Conservation (phyloP, 2,113 vertebrate genomes). For the Elanus axillaris region DNA sequence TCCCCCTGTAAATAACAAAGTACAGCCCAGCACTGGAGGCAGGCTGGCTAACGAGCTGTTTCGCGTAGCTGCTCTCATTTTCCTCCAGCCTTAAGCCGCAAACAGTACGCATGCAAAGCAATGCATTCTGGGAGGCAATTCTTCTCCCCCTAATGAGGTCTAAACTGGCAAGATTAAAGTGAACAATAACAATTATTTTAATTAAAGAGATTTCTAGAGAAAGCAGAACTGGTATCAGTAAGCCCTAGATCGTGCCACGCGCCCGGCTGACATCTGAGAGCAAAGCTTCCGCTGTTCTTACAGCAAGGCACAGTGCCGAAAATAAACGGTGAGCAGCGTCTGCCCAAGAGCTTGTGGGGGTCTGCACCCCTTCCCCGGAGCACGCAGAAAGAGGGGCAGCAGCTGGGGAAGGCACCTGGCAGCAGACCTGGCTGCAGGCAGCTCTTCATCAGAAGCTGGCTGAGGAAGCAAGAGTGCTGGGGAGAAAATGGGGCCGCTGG, state of each 20-base stretch:
- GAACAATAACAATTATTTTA: neutral
- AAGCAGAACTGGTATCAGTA: neutral
- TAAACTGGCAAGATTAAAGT: neutral
- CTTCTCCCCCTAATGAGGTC: neutral
- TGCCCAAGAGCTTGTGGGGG: fast-evolving
- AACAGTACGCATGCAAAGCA: fast-evolving
- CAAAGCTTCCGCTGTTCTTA: neutral
- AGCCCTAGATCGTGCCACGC: fast-evolving
- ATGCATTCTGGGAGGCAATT: neutral
- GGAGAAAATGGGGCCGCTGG: fast-evolving
- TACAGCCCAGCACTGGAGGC: neutral
- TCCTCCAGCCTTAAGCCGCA: neutral
- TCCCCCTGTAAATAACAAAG: neutral
- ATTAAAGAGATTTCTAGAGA: neutral
- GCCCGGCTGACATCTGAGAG: neutral
- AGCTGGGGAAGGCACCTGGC: neutral
- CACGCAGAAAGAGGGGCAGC: neutral
- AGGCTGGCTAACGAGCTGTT: neutral
- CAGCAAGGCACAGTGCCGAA: fast-evolving
- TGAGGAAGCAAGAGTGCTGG: neutral
- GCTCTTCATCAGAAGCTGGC: neutral
- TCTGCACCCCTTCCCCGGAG: neutral
- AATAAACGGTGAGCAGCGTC: fast-evolving
- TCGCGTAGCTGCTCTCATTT: neutral
- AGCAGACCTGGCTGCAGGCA: neutral